Percentiles rank a stretch among this genome's conserved stretches.
Evolutionary conservation across 64 coral and sea anemone genomes (phyloP).

Genomic region (Pocillopora verrucosa): DNA sequence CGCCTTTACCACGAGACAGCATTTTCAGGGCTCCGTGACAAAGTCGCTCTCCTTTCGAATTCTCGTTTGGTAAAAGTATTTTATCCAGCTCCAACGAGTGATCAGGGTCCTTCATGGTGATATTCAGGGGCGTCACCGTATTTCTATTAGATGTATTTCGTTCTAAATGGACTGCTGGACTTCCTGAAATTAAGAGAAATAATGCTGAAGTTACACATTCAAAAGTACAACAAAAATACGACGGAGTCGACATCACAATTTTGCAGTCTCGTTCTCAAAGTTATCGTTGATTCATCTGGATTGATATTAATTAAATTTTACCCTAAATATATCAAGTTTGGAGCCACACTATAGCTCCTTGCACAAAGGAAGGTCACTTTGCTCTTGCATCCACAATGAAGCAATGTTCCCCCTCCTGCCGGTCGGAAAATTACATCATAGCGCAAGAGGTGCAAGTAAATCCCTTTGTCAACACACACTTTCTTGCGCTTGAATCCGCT

Average conservation of each 20-base stretch:
- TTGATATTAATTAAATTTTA: too few relatives aligned
- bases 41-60: neutral
- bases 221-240: neutral
- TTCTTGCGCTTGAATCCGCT: too few relatives aligned
- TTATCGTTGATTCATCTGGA: too few relatives aligned
- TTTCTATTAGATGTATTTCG: neutral
- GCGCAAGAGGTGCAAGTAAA: too few relatives aligned
- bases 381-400: too few relatives aligned
- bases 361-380: too few relatives aligned
- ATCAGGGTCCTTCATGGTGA: neutral
- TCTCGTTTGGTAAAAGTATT: neutral
- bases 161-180: neutral
- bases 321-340: too few relatives aligned
- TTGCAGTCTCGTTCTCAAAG: too few relatives aligned
- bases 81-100: neutral
- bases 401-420: too few relatives aligned
- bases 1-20: slow-evolving; percentile 25
- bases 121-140: neutral
- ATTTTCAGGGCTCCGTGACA: neutral
- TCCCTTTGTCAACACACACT: too few relatives aligned
- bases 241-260: neutral
- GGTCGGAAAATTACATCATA: too few relatives aligned
- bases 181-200: neutral
- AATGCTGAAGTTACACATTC: neutral
- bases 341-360: too few relatives aligned